These are phyloP conservation scores for Theretra japonica DNA, from an alignment of 2,888 invertebrate species.

Conservation along the genomic window DNA sequence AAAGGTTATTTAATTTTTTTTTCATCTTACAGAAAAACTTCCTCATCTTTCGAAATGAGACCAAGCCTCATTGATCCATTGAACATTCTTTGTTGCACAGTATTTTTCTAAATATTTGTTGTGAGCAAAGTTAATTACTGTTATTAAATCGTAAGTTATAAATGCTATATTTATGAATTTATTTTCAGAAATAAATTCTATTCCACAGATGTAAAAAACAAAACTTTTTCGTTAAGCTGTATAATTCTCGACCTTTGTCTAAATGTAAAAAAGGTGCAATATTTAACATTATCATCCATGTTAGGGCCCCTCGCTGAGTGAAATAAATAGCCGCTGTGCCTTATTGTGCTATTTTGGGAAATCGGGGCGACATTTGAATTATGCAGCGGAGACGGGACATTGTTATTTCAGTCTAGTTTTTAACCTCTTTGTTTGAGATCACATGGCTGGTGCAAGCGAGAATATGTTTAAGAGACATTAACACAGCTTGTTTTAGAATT, in stretches of 20 bases:
- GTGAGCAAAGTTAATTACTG: no score
- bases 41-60: no score
- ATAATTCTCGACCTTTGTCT: background rate
- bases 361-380: constrained; percentile 25
- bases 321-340: constrained; percentile 15
- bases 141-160: no score
- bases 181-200: no score
- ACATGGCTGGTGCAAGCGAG: background rate
- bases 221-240: background rate
- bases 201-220: no score
- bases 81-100: no score
- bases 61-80: no score
- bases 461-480: constrained; percentile 9
- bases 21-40: no score
- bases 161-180: no score
- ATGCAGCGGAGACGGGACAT: constrained; percentile 18
- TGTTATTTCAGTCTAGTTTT: constrained; percentile 20
- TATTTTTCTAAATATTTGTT: no score
- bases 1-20: no score
- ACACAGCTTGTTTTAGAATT: background rate
- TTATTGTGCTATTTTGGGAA: constrained; percentile 21
- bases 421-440: background rate
- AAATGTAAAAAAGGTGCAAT: no score
- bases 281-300: background rate
- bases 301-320: background rate